phyloP scores from a whole-genome alignment of 30 jellyfish, hydroid and myxozoan species.

The Aurelia aurita region DNA sequence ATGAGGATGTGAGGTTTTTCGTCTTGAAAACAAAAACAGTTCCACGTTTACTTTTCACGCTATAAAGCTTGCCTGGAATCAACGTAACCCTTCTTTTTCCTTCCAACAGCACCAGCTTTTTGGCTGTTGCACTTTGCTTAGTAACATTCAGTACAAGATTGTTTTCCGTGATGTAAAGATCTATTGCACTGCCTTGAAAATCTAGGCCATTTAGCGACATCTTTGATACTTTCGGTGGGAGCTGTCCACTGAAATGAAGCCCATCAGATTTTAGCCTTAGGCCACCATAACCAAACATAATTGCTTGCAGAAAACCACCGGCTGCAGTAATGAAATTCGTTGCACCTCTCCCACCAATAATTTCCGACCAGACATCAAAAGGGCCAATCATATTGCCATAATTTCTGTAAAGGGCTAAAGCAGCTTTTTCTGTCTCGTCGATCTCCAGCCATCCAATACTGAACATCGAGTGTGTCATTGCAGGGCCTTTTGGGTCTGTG shows the following conservation, averaged over 20 bases:
- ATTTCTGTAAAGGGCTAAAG: conserved; percentile 35
- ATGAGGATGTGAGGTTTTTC: background rate
- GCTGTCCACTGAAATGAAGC: conserved; percentile 18
- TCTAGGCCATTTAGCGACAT: conserved; percentile 45
- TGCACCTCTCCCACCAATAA: conserved; percentile 69
- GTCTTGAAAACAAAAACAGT: background rate
- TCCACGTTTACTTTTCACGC: background rate
- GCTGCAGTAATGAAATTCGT: conserved; percentile 74
- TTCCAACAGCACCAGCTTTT: background rate
- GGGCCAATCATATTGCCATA: conserved; percentile 62
- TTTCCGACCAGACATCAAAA: conserved; percentile 79
- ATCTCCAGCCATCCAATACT: conserved; percentile 80
- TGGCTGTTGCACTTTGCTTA: background rate
- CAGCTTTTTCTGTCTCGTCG: conserved; percentile 55
- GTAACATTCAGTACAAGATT: background rate
- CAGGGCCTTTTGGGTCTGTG: conserved; percentile 80
- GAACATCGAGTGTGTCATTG: conserved; percentile 87
- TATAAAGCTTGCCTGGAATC: conserved; percentile 1
- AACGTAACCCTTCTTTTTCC: background rate
- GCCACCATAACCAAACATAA: conserved; percentile 82
- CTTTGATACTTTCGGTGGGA: conserved; percentile 37
- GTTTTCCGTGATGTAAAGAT: background rate
- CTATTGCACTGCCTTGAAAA: conserved; percentile 35
- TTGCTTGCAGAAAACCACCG: conserved; percentile 77
- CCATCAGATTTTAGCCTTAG: conserved; percentile 43